A percentile compares a stretch with the other conserved stretches of the same genome.
phyloP scores from a whole-genome alignment of 2,888 invertebrate genomes.

The Melanchra persicariae region DNA sequence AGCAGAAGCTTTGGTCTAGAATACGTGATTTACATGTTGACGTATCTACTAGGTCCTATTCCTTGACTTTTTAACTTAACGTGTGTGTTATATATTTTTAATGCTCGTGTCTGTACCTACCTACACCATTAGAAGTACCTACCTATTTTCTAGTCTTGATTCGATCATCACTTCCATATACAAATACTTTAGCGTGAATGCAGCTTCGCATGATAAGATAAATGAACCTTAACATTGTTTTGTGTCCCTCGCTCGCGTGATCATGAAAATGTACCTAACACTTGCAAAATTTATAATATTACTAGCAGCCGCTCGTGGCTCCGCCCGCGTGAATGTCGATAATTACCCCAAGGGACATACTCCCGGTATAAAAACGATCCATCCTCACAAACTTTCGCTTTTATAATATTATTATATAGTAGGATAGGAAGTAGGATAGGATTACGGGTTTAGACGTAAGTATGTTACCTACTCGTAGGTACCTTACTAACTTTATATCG shows the following conservation, averaged over 20 bases:
- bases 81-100: neutral
- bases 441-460: too few relatives aligned
- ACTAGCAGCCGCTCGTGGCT: too few relatives aligned
- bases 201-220: neutral
- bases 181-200: neutral
- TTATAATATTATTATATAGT: too few relatives aligned
- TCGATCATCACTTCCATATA: neutral
- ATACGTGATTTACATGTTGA: neutral
- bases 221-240: neutral
- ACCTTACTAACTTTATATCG: too few relatives aligned
- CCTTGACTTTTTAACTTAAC: neutral
- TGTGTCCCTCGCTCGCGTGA: neutral
- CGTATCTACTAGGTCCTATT: neutral
- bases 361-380: too few relatives aligned
- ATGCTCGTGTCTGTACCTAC: neutral
- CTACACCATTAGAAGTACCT: neutral
- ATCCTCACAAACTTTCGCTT: too few relatives aligned
- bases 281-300: too few relatives aligned
- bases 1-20: neutral
- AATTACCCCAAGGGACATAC: too few relatives aligned
- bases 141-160: neutral
- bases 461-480: too few relatives aligned
- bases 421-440: too few relatives aligned
- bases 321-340: too few relatives aligned
- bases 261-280: constrained; percentile 23